These are phyloP conservation scores for Drosophila mimetica DNA, from an alignment of 2,888 invertebrate genomes.

Conservation along the genomic window DNA sequence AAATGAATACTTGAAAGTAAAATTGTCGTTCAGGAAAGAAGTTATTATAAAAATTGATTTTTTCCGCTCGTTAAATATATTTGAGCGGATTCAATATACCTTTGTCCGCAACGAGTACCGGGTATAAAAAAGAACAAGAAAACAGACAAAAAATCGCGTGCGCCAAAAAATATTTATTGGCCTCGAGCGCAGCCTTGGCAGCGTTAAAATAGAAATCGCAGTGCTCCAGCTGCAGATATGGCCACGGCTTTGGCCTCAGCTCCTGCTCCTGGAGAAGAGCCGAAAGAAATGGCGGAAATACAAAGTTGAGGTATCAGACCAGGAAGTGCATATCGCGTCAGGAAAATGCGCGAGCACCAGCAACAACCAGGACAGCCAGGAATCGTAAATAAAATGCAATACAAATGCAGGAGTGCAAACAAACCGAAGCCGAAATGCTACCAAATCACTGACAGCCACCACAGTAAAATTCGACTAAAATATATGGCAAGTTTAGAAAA, in stretches of 20 bases:
- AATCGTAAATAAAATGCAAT: slow-evolving; percentile 76
- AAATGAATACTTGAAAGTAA: too few species aligned
- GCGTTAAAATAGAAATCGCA: slow-evolving; percentile 73
- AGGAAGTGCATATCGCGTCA: slow-evolving; percentile 76
- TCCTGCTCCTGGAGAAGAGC: slow-evolving; percentile 45
- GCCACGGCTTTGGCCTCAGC: slow-evolving; percentile 16
- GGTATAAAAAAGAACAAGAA: slow-evolving; percentile 19
- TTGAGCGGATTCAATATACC: background rate
- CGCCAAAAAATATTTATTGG: slow-evolving; percentile 73
- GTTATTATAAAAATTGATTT: too few species aligned
- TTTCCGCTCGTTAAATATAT: background rate
- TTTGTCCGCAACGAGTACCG: background rate
- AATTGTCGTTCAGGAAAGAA: too few species aligned
- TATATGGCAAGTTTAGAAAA: background rate
- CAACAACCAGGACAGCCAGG: slow-evolving; percentile 56
- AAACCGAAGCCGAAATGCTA: slow-evolving; percentile 53
- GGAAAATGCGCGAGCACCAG: slow-evolving; percentile 52
- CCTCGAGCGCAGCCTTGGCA: slow-evolving; percentile 58
- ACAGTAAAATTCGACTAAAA: slow-evolving; percentile 54
- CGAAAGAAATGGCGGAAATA: slow-evolving; percentile 75
- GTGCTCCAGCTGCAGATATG: slow-evolving; percentile 25
- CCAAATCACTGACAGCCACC: slow-evolving; percentile 59
- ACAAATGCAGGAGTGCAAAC: slow-evolving; percentile 66
- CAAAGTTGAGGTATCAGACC: slow-evolving; percentile 78
- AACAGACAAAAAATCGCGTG: slow-evolving; percentile 52